These are phyloP conservation scores for Drosophila atroscutellata DNA, from an alignment of 2,888 invertebrate species.

Conservation along the genomic window DNA sequence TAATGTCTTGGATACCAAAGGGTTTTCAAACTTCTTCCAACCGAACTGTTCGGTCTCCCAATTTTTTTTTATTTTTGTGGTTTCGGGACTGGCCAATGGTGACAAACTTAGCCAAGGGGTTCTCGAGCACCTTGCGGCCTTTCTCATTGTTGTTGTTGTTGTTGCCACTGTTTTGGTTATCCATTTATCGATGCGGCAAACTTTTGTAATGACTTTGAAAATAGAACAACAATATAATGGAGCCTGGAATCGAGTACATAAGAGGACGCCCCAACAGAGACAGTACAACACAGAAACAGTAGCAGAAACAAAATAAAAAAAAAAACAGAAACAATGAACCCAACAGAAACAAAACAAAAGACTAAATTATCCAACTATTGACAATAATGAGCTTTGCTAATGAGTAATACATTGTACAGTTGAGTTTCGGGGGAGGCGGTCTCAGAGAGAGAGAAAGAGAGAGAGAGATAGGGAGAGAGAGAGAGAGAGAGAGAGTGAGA, in stretches of 20 bases:
- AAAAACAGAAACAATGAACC: constrained; percentile 35
- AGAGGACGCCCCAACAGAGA: constrained; percentile 2
- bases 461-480: too few species aligned
- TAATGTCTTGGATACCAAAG: constrained; percentile 2
- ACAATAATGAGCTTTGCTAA: constrained; percentile 79
- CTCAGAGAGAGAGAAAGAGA: neutral
- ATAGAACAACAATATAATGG: constrained; percentile 63
- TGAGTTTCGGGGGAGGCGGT: constrained; percentile 1
- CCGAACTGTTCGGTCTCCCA: neutral
- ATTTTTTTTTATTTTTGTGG: constrained; percentile 1
- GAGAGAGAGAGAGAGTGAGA: neutral
- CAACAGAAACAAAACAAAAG: constrained; percentile 50
- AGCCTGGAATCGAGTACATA: constrained; percentile 1
- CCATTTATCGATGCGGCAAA: constrained; percentile 80
- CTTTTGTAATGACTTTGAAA: constrained; percentile 80
- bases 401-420: constrained; percentile 59
- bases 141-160: constrained; percentile 12
- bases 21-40: constrained; percentile 1
- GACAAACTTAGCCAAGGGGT: constrained; percentile 62
- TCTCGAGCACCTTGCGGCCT: constrained; percentile 21
- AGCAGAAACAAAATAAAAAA: constrained; percentile 27
- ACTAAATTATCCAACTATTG: constrained; percentile 78
- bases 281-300: constrained; percentile 22
- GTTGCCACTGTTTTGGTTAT: constrained; percentile 73
- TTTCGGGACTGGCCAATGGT: constrained; percentile 42